Evolutionary conservation across 2,888 invertebrate species (phyloP), one percentile per base, ranked within the genome.

Genomic region (Temnothorax rugatulus): DNA sequence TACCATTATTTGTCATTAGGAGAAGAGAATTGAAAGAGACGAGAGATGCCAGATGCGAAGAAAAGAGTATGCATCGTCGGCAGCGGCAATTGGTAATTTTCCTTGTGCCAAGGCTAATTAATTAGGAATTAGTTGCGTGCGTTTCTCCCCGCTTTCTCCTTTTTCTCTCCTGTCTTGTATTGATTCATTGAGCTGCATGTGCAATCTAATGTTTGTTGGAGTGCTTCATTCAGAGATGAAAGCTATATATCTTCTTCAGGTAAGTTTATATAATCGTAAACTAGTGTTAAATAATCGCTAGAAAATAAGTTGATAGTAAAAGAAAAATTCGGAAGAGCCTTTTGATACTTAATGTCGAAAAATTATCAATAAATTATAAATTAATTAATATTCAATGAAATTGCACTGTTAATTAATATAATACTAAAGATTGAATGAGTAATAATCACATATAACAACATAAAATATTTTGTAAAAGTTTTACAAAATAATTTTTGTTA

Each of bases 11-110:
- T 38, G 54, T 61, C 21, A 29, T 50, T 11, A 18, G 18, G 5
- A 7, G 11, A 57, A 59, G 2, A 54, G 0, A 77, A 0, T 21
- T 38, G 29, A 47, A 50, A 13, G 9, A 25, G 9, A 34, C 18
- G 61, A 76, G 18, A 44, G 25, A 79, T 81, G 79, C 59, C 79
- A 7, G 47, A 71, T 47, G 74, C 91, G 34, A 95, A 95, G 90
- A 95, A 95, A 90, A 95, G 94, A 90, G 95, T 96, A 68, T 95
- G 95, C 92, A 95, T 96, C 91, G 95, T 96, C 69, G 96, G 96
- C 84, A 96, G 96, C 84, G 96, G 95, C 84, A 96, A 96, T 92
- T 96, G 96, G 96, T 96, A 94, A 94, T 50, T 81, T 71, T 25
- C 18, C 57, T 50, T 50, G 18, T 38, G 94, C 90, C 75, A 41